A percentile compares a stretch with the other conserved stretches of the same genome.
Evolutionary conservation across 2,797 vertebrate species (phyloP).

Genomic region (Lacerta bilineata): DNA sequence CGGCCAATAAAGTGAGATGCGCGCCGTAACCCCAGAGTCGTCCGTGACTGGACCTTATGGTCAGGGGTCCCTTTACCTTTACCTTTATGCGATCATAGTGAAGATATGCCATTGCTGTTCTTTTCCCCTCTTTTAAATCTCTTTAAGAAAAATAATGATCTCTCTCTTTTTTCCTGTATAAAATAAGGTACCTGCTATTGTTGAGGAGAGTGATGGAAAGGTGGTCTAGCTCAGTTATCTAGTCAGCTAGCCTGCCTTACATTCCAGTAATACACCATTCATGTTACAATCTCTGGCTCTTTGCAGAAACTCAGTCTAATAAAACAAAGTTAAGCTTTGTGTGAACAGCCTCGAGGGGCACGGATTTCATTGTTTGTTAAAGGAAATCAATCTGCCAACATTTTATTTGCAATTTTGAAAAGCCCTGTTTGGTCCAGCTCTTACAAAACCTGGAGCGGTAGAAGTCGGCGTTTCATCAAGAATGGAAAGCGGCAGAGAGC

Average conservation of each 20-base stretch:
- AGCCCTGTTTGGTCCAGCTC: neutral
- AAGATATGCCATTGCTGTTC: neutral
- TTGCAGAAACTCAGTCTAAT: conserved; percentile 21
- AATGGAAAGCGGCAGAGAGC: neutral
- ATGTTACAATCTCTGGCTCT: neutral
- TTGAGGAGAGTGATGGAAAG: conserved; percentile 2
- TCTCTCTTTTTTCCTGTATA: neutral
- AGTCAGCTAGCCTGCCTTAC: neutral
- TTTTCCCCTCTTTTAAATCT: neutral
- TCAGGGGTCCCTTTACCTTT: no score
- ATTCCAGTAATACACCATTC: neutral
- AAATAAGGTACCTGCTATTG: neutral
- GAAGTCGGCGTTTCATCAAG: neutral
- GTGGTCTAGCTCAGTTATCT: neutral
- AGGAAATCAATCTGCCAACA: conserved; percentile 28
- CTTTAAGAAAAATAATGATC: neutral
- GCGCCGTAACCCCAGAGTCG: no score
- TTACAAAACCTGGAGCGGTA: conserved; percentile 3
- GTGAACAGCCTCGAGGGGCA: conserved; percentile 15
- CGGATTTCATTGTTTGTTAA: conserved; percentile 28
- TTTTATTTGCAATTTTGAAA: conserved; percentile 35
- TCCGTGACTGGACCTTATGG: no score
- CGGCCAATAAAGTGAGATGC: no score
- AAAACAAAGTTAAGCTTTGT: conserved; percentile 31
- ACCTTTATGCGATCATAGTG: neutral